phyloP scores from a whole-genome alignment of 2,113 vertebrate genomes.

The Gadus chalcogrammus region DNA sequence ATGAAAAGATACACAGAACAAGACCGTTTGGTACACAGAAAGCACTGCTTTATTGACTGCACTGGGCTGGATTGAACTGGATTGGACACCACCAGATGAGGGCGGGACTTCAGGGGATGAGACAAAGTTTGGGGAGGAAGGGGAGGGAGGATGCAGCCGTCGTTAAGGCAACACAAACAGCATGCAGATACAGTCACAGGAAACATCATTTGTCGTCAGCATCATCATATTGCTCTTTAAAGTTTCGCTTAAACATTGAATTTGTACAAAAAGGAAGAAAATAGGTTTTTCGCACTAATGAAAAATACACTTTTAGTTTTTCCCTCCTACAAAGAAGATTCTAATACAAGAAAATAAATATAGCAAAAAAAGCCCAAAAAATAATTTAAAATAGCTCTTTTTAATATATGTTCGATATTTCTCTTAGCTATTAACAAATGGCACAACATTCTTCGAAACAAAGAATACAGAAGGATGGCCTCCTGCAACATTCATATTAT shows the following conservation, averaged over 20 bases:
- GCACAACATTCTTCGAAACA: conserved; percentile 99
- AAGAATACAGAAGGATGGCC: conserved; percentile 92
- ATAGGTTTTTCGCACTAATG: conserved; percentile 98
- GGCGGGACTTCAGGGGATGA: conserved; percentile 61
- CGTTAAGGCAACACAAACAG: conserved; percentile 90
- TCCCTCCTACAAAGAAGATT: conserved; percentile 98
- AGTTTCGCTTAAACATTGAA: conserved; percentile 89
- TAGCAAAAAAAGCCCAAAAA: conserved; percentile 99
- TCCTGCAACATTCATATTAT: conserved; percentile 96
- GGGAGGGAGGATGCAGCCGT: conserved; percentile 79
- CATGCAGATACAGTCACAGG: conserved; percentile 90
- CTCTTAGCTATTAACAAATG: conserved; percentile 99
- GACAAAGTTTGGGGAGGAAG: conserved; percentile 28
- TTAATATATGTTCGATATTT: conserved; percentile 99
- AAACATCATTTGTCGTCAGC: conserved; percentile 74
- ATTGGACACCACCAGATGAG: conserved; percentile 77
- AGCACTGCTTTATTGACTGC: conserved; percentile 99
- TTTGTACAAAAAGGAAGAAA: conserved; percentile 98
- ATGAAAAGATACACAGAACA: conserved; percentile 36
- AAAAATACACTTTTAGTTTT: conserved; percentile 90
- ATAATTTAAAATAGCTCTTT: conserved; percentile 99
- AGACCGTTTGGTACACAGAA: conserved; percentile 79
- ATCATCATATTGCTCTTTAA: conserved; percentile 98
- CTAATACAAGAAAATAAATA: conserved; percentile 99
- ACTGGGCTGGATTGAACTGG: conserved; percentile 71